Base-by-base conservation (phyloP, 2,888 invertebrate genomes). In the Itoplectis maculator region DNA sequence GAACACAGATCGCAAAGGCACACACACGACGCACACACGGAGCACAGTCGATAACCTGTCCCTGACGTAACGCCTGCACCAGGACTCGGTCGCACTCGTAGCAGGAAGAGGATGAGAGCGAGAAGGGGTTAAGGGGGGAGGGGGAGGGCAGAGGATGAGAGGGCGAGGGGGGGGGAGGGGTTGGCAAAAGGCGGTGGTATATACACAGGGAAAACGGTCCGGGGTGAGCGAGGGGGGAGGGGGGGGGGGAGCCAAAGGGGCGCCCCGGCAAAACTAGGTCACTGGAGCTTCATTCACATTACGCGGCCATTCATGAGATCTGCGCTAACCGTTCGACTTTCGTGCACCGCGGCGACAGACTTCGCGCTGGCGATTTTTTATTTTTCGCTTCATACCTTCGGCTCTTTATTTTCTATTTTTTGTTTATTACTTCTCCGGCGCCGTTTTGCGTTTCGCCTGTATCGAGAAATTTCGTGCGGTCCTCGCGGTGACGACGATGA, bases 251-350 rank as follows among this genome's bases (percentile, higher is more conserved):
- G 87, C 82, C 86, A 84, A 87, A 87, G 86, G 87, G 86, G 86
- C 84, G 85, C 83, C 83, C 69, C 74, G 78, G 85, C 87, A 80
- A 87, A 92, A 91, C 89, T 92, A 86, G 92, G 92, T 92, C 91
- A 92, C 90, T 92, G 91, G 91, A 92, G 91, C 92, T 92, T 92
- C 92, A 92, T 92, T 92, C 92, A 92, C 92, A 92, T 92, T 92
- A 92, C 92, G 90, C 91, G 92, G 89, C 92, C 92, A 92, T 92
- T 92, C 92, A 92, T 92, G 92, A 92, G 92, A 91, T 92, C 90
- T 90, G 89, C 77, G 82, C 90, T 89, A 91, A 91, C 90, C 89
- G 89, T 90, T 90, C 89, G 89, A 89, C 88, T 91, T 89, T 89
- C 88, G 87, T 84, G 76, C 61, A 37, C 61, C 77, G 77, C 80